Percentiles rank a stretch among this genome's conserved stretches.
These are phyloP conservation scores for Mormyrus proboscirostris DNA, from an alignment of 2,797 vertebrate species.

Conservation along the genomic window DNA sequence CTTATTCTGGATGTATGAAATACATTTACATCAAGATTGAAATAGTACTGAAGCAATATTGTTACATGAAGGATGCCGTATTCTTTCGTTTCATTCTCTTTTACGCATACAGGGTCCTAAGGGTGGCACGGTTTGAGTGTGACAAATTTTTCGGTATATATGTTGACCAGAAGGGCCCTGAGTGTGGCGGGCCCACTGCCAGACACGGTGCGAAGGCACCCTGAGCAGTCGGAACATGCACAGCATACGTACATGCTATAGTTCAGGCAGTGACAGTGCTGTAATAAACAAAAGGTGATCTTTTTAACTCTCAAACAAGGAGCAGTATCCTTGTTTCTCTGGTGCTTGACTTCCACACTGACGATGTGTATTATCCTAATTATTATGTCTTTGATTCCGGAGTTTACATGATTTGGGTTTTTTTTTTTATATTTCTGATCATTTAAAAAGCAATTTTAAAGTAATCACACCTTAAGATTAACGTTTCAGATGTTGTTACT, in stretches of 20 bases:
- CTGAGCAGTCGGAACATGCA: not conserved
- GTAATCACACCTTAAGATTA: not conserved
- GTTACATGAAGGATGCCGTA: not conserved
- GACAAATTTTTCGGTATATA: not conserved
- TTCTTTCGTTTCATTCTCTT: not conserved
- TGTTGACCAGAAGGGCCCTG: not conserved
- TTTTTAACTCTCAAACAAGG: not conserved
- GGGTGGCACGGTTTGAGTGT: not conserved
- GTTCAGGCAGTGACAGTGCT: not conserved
- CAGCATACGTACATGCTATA: not conserved
- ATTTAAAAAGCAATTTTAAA: not conserved
- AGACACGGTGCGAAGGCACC: not conserved
- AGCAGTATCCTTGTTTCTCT: not conserved
- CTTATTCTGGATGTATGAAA: not conserved
- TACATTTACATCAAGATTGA: not conserved
- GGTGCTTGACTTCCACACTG: not conserved
- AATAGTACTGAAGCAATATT: not conserved
- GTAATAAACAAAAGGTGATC: not conserved
- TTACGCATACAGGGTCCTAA: not conserved
- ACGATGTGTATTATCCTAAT: not conserved
- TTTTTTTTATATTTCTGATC: not conserved
- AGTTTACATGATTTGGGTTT: not conserved
- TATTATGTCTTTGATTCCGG: not conserved
- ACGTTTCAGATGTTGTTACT: not conserved
- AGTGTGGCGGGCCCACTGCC: not conserved